phyloP scores from a whole-genome alignment of 1,140 invertebrate genomes.

The Drosophila pruinosa region DNA sequence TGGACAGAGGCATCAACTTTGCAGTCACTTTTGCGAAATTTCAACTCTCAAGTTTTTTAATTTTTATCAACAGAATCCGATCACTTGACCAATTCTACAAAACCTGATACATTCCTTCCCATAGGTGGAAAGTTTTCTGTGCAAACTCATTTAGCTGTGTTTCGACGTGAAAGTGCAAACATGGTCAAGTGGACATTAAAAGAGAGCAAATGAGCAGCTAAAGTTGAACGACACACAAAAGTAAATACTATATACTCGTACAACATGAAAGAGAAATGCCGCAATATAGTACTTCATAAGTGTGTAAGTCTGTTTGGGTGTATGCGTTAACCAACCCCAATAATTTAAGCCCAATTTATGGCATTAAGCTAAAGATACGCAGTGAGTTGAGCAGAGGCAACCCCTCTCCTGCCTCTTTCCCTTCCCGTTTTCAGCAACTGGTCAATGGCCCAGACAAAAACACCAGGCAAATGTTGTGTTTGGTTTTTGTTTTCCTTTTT shows the following conservation, averaged over 20 bases:
- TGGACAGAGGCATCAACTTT: not conserved
- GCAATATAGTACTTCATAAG: conserved; percentile 3
- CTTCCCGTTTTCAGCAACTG: conserved; percentile 28
- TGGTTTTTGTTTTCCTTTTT: conserved; percentile 18
- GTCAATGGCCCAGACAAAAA: conserved; percentile 63
- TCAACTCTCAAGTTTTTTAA: not conserved
- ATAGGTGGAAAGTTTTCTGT: not conserved
- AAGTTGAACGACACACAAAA: conserved; percentile 44
- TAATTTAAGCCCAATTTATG: conserved; percentile 82
- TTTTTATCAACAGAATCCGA: not conserved
- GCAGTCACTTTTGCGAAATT: not conserved
- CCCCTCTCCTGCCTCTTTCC: not conserved
- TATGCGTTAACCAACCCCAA: conserved; percentile 73
- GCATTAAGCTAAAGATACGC: conserved; percentile 75
- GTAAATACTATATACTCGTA: too few relatives aligned
- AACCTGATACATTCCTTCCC: not conserved
- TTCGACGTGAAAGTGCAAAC: not conserved
- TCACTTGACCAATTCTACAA: not conserved
- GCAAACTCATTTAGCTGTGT: conserved; percentile 1
- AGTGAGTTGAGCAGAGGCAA: conserved; percentile 46
- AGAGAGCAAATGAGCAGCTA: conserved; percentile 63
- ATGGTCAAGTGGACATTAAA: conserved; percentile 54
- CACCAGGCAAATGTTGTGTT: conserved; percentile 61
- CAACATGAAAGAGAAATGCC: conserved; percentile 51
- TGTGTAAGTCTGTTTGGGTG: conserved; percentile 1